phyloP scores from a whole-genome alignment of 2,888 invertebrate species.

The Catocala sponsa region DNA sequence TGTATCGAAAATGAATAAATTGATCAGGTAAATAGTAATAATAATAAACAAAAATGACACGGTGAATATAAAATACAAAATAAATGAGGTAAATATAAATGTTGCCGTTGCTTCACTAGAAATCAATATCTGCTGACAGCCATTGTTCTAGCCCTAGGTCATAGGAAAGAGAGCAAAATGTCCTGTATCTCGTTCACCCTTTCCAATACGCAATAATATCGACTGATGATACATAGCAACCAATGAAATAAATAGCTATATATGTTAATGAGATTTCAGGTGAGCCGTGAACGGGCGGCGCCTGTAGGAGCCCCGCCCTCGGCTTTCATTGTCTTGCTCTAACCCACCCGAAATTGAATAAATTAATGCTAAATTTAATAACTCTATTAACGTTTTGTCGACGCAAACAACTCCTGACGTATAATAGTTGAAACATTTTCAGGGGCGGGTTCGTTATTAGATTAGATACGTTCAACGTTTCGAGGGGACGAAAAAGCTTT shows the following conservation, averaged over 20 bases:
- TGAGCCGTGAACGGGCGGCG: constrained; percentile 73
- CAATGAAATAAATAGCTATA: constrained; percentile 45
- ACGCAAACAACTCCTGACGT: constrained; percentile 82
- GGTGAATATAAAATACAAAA: no score
- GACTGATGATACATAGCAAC: constrained; percentile 50
- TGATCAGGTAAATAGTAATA: no score
- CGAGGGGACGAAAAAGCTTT: constrained; percentile 71
- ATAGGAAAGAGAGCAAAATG: constrained; percentile 20
- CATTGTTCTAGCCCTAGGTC: constrained; percentile 17
- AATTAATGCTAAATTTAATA: constrained; percentile 86
- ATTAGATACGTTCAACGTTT: constrained; percentile 73
- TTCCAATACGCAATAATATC: constrained; percentile 34
- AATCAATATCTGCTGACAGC: constrained; percentile 31
- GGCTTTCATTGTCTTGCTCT: constrained; percentile 75
- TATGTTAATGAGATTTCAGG: constrained; percentile 74
- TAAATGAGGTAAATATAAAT: neutral
- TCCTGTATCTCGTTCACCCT: constrained; percentile 39
- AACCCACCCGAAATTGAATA: constrained; percentile 80
- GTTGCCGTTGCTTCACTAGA: neutral
- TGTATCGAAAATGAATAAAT: no score
- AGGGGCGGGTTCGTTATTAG: constrained; percentile 75
- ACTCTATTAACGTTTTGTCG: constrained; percentile 81
- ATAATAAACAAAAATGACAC: no score
- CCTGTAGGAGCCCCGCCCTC: constrained; percentile 70
- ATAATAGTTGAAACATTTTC: constrained; percentile 74